A percentile compares a stretch with the other conserved stretches of the same genome.
These are phyloP conservation scores for Plebejus anna DNA, from an alignment of 2,888 invertebrate species.

Conservation along the genomic window DNA sequence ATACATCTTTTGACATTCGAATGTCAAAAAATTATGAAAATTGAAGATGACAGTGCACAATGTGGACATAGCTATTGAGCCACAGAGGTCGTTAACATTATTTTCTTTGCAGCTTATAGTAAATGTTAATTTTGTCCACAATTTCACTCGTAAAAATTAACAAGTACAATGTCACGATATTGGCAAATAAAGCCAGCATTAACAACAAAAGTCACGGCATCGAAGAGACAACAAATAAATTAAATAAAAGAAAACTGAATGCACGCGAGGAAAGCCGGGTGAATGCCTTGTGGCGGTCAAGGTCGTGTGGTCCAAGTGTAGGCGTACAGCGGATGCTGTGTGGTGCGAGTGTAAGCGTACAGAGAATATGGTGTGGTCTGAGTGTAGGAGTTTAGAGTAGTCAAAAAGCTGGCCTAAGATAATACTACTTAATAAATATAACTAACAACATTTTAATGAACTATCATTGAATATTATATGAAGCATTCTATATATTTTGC, in stretches of 20 bases:
- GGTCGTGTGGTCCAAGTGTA: slow-evolving; percentile 1
- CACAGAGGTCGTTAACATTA: neutral
- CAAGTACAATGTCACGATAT: neutral
- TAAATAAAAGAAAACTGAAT: slow-evolving; percentile 9
- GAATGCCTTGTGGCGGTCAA: neutral
- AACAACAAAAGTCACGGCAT: neutral
- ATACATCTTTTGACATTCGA: too few species aligned
- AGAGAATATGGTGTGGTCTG: neutral
- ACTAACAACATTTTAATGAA: too few species aligned
- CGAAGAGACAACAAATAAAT: slow-evolving; percentile 6
- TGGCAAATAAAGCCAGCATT: neutral
- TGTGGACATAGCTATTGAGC: too few species aligned
- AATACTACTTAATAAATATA: too few species aligned
- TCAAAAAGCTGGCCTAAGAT: too few species aligned
- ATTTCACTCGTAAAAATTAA: neutral
- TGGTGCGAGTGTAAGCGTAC: neutral
- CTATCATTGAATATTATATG: too few species aligned
- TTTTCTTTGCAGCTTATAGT: neutral
- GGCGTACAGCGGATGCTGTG: neutral
- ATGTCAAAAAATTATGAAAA: too few species aligned
- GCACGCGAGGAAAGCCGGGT: neutral
- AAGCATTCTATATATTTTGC: too few species aligned
- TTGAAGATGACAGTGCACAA: too few species aligned
- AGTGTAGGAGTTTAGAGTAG: too few species aligned
- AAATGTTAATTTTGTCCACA: neutral